phyloP scores from a whole-genome alignment of 2,888 invertebrate genomes.

The Caenorhabditis sp. region DNA sequence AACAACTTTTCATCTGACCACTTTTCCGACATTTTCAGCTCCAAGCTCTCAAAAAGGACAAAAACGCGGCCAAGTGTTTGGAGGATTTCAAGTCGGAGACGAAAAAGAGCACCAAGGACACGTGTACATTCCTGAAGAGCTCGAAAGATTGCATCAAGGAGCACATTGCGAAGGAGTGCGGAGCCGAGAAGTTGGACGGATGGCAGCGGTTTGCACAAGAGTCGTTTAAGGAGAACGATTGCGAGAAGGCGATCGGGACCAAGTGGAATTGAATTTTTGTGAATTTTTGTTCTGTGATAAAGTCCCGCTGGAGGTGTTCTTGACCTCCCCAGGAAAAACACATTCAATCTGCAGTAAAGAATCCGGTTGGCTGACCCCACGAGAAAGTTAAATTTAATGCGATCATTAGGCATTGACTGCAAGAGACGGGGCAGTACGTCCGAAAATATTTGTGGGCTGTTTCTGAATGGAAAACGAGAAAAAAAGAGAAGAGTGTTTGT shows the following conservation, averaged over 20 bases:
- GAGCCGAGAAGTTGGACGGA: slow-evolving; percentile 30
- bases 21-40: not conserved
- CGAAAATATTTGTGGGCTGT: slow-evolving; percentile 28
- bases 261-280: slow-evolving; percentile 24
- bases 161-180: slow-evolving; percentile 40
- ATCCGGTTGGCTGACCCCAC: slow-evolving; percentile 35
- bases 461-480: not conserved
- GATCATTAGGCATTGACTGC: slow-evolving; percentile 9
- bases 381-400: slow-evolving; percentile 23
- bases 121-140: slow-evolving; percentile 42
- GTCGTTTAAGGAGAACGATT: slow-evolving; percentile 39
- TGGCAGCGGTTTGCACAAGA: slow-evolving; percentile 47
- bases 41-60: slow-evolving; percentile 33
- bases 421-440: slow-evolving; percentile 8
- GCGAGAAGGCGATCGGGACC: slow-evolving; percentile 36
- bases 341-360: too few species aligned
- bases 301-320: too few species aligned
- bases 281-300: not conserved
- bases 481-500: too few species aligned
- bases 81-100: slow-evolving; percentile 48
- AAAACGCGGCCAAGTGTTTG: slow-evolving; percentile 38
- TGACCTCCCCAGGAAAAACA: too few species aligned
- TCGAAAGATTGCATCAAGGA: slow-evolving; percentile 45
- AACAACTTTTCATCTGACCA: not conserved
- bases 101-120: slow-evolving; percentile 39